phyloP scores from a whole-genome alignment of 2,113 vertebrate genomes.

The Nothobranchius furzeri region DNA sequence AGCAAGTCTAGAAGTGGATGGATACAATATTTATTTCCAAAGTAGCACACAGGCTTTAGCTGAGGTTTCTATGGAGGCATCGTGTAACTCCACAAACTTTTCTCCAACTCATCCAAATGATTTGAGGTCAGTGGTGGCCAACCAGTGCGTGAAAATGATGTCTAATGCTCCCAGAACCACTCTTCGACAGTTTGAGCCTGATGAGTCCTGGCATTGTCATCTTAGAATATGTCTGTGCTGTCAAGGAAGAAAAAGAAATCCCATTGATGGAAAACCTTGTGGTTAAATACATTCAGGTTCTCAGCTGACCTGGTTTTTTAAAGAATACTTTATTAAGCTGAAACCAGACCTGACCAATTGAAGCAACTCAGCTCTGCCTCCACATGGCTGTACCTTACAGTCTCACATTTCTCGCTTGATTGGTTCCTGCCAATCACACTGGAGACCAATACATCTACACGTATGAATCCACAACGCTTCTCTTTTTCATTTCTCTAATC shows the following conservation, averaged over 20 bases:
- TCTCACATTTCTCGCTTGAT: too few relatives aligned
- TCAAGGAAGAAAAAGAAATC: background rate
- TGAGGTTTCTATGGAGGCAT: background rate
- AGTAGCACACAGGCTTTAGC: background rate
- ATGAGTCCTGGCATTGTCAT: background rate
- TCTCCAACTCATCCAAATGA: background rate
- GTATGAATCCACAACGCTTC: too few relatives aligned
- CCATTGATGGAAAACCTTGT: background rate
- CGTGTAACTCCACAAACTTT: background rate
- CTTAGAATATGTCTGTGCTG: background rate
- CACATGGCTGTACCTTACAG: too few relatives aligned
- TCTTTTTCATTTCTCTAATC: too few relatives aligned
- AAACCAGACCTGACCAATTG: background rate
- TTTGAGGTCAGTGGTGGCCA: background rate
- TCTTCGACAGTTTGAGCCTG: background rate
- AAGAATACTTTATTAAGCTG: background rate
- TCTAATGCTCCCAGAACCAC: background rate
- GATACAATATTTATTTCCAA: background rate
- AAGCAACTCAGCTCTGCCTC: background rate
- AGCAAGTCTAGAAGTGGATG: too few relatives aligned
- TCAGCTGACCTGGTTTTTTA: background rate
- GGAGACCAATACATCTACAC: too few relatives aligned
- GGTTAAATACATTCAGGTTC: background rate
- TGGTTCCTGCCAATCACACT: too few relatives aligned
- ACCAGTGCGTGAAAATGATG: background rate